Conservation (phyloP, 2,113 vertebrate genomes). For the Onychorhynchus coronatus region DNA sequence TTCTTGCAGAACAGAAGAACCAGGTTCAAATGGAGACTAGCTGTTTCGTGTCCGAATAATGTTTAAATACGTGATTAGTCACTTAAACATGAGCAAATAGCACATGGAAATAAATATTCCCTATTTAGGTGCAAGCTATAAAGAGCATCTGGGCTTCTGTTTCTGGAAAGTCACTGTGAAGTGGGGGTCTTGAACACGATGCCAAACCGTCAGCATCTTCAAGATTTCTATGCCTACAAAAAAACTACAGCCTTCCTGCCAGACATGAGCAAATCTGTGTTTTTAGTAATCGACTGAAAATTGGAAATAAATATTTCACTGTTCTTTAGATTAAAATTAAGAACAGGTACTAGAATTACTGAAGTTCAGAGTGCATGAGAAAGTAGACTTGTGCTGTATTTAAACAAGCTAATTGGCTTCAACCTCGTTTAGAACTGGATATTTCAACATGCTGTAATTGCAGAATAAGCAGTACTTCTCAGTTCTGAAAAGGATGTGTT, state of each 20-base stretch:
- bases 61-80: background rate
- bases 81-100: background rate
- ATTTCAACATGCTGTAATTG: background rate
- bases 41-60: background rate
- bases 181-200: background rate
- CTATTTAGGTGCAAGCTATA: background rate
- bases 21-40: background rate
- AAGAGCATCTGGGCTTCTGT: background rate
- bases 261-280: background rate
- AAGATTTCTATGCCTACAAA: background rate
- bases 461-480: background rate
- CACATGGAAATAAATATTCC: background rate
- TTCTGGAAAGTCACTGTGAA: background rate
- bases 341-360: background rate
- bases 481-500: background rate
- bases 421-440: background rate
- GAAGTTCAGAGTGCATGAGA: background rate
- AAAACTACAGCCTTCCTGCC: background rate
- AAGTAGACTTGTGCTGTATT: background rate
- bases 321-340: background rate
- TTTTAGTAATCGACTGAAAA: background rate
- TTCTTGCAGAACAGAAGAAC: background rate
- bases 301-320: background rate
- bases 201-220: background rate
- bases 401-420: background rate